phyloP scores from a whole-genome alignment of 2,888 invertebrate genomes.

The Globia sparganii region DNA sequence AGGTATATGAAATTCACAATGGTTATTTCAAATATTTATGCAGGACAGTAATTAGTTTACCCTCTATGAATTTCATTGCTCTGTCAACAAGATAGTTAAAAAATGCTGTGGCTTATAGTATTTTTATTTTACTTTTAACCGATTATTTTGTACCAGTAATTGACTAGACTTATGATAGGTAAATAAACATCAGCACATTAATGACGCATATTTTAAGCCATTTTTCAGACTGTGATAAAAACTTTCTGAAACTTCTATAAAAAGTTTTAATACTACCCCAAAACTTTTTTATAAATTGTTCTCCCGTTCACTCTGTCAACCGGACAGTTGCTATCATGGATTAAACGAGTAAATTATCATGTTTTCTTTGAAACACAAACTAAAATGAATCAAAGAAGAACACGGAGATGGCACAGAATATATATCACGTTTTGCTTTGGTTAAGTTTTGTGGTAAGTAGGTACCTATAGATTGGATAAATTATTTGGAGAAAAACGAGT shows the following conservation, averaged over 20 bases:
- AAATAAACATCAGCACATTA: not conserved
- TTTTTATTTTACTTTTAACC: not conserved
- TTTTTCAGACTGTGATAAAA: not conserved
- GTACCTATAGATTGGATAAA: conserved; percentile 37
- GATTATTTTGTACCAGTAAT: not conserved
- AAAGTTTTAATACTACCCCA: not conserved
- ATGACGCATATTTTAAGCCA: too few relatives aligned
- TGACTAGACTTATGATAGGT: not conserved
- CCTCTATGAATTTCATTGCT: not conserved
- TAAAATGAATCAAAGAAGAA: conserved; percentile 56
- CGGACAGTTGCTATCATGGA: conserved; percentile 45
- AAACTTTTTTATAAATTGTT: conserved; percentile 10
- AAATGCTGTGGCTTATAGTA: not conserved
- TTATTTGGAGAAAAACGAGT: not conserved
- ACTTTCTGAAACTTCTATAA: not conserved
- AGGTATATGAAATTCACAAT: too few relatives aligned
- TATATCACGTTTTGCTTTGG: conserved; percentile 73
- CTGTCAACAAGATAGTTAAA: not conserved
- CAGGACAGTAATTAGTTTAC: too few relatives aligned
- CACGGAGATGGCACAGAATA: conserved; percentile 58
- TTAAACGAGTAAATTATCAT: conserved; percentile 52
- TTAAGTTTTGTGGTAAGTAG: conserved; percentile 78
- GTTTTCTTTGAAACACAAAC: conserved; percentile 48
- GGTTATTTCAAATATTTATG: too few relatives aligned
- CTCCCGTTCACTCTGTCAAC: conserved; percentile 18